phyloP scores from a whole-genome alignment of 2,113 vertebrate genomes.

The Narcine bancroftii region DNA sequence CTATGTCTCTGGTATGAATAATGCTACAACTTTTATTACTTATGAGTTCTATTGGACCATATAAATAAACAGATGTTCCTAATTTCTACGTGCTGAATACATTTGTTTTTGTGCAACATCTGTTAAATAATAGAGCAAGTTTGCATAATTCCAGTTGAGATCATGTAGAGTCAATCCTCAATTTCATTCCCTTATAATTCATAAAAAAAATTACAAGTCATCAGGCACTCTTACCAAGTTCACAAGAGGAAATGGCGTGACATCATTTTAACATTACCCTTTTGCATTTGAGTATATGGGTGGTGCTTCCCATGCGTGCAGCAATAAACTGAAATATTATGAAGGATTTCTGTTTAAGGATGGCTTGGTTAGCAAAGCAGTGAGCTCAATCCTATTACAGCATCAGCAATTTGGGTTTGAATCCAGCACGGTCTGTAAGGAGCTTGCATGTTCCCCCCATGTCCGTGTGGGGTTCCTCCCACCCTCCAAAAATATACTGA shows the following conservation, averaged over 20 bases:
- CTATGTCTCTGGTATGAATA: background rate
- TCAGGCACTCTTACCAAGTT: background rate
- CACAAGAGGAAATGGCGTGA: background rate
- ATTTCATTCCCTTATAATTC: background rate
- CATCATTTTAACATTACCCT: background rate
- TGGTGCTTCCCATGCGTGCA: too few relatives aligned
- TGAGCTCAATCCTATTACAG: too few relatives aligned
- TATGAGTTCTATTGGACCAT: background rate
- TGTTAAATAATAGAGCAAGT: conserved; percentile 1
- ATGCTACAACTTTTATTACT: background rate
- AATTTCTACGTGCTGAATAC: background rate
- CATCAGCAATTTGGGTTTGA: too few relatives aligned
- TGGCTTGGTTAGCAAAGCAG: too few relatives aligned
- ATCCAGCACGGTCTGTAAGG: too few relatives aligned
- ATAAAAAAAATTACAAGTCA: conserved; percentile 4
- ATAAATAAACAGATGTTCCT: background rate
- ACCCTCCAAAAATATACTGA: too few relatives aligned
- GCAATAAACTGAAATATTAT: background rate
- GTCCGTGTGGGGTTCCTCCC: too few relatives aligned
- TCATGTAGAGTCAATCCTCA: background rate
- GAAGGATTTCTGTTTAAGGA: too few relatives aligned
- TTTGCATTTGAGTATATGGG: background rate
- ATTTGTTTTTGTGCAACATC: conserved; percentile 18
- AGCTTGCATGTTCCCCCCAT: too few relatives aligned
- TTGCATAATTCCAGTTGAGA: background rate